Conservation (phyloP, 1,140 invertebrate species). For the Tetramorium simillimum region DNA sequence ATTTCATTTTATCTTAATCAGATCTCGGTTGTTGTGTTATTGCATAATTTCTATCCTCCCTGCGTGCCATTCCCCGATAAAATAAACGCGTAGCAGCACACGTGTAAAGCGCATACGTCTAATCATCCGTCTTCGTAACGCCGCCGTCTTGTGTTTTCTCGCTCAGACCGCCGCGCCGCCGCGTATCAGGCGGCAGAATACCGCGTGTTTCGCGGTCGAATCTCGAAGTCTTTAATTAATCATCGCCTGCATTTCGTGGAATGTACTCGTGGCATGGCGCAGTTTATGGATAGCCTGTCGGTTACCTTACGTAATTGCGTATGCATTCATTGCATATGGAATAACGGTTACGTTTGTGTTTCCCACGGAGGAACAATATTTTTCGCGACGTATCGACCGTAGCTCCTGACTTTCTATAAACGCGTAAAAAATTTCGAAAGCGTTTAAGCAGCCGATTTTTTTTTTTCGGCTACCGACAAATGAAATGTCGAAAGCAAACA, state of each 20-base stretch:
- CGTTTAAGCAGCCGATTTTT: neutral
- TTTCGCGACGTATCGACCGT: neutral
- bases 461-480: neutral
- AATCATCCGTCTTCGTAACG: conserved; percentile 57
- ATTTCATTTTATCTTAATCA: conserved; percentile 24
- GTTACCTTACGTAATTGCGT: conserved; percentile 40
- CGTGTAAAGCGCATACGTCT: conserved; percentile 21
- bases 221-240: conserved; percentile 57
- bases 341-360: neutral
- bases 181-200: conserved; percentile 34
- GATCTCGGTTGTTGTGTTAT: conserved; percentile 22
- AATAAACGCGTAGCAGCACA: neutral
- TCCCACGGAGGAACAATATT: neutral
- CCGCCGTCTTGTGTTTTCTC: conserved; percentile 43
- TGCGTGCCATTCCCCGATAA: conserved; percentile 12
- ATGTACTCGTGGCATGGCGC: conserved; percentile 9
- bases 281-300: conserved; percentile 19
- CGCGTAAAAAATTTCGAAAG: neutral
- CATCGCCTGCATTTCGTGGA: conserved; percentile 34
- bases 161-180: neutral
- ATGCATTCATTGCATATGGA: conserved; percentile 35
- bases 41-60: conserved; percentile 11
- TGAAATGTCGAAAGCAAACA: neutral
- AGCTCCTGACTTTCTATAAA: neutral
- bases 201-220: conserved; percentile 42